A percentile compares a stretch with the other conserved stretches of the same genome.
phyloP scores from a whole-genome alignment of 2,113 vertebrate species.

The Brachypteracias leptosomus region DNA sequence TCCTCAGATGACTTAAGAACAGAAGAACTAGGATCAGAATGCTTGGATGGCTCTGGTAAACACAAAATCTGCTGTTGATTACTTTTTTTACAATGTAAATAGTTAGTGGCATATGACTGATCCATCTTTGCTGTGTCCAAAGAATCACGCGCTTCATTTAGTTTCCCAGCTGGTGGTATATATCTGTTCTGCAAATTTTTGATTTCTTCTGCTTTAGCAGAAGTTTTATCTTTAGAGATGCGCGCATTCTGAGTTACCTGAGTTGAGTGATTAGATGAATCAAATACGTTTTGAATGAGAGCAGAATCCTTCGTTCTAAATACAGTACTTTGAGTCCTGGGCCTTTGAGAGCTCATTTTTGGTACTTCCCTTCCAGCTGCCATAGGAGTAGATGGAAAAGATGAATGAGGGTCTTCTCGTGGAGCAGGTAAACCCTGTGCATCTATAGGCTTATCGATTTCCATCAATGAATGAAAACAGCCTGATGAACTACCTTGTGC shows the following conservation, averaged over 20 bases:
- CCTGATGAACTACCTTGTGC: slow-evolving; percentile 57
- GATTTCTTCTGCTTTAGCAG: slow-evolving; percentile 70
- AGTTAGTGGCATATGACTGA: slow-evolving; percentile 60
- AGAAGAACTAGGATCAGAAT: slow-evolving; percentile 68
- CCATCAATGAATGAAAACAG: slow-evolving; percentile 73
- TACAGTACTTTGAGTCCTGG: slow-evolving; percentile 67
- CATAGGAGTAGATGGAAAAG: slow-evolving; percentile 39
- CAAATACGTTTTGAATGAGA: slow-evolving; percentile 74
- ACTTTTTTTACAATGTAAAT: slow-evolving; percentile 75
- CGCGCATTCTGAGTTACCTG: slow-evolving; percentile 70
- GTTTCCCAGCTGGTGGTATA: slow-evolving; percentile 67
- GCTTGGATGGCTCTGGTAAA: slow-evolving; percentile 70
- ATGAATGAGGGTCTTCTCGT: slow-evolving; percentile 65
- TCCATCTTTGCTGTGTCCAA: slow-evolving; percentile 64
- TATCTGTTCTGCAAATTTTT: slow-evolving; percentile 70
- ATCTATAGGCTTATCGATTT: slow-evolving; percentile 69
- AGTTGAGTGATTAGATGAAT: slow-evolving; percentile 71
- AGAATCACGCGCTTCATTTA: slow-evolving; percentile 65
- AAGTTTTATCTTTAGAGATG: slow-evolving; percentile 61
- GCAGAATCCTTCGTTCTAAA: slow-evolving; percentile 76
- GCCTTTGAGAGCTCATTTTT: slow-evolving; percentile 71
- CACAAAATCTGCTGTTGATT: slow-evolving; percentile 71
- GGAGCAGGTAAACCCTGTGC: slow-evolving; percentile 53
- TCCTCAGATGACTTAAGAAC: slow-evolving; percentile 69
- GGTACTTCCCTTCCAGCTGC: slow-evolving; percentile 66